Evolutionary conservation across 2,797 vertebrate species (phyloP).

Genomic region (Spinibarbus caldwelli): DNA sequence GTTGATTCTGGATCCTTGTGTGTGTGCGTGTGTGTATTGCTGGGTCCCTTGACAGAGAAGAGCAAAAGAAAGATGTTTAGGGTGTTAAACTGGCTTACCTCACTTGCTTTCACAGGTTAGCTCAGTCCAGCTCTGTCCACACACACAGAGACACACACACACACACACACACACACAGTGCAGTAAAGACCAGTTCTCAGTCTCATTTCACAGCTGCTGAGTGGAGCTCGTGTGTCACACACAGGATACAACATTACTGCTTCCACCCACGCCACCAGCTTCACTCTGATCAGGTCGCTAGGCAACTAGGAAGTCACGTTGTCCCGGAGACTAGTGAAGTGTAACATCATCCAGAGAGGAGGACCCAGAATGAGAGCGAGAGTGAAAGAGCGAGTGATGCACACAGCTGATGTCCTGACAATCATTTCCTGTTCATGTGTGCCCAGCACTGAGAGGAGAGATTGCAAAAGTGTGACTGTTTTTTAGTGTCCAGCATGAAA

Average conservation of each 20-base stretch:
- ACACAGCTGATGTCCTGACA: slow-evolving; percentile 39
- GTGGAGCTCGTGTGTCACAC: slow-evolving; percentile 62
- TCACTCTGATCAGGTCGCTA: slow-evolving; percentile 72
- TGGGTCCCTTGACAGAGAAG: background rate
- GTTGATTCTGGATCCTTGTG: background rate
- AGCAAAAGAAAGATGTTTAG: background rate
- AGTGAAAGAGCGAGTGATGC: slow-evolving; percentile 24
- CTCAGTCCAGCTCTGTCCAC: background rate
- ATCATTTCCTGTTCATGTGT: slow-evolving; percentile 37
- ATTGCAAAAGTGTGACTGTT: background rate
- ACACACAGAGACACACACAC: slow-evolving; percentile 1
- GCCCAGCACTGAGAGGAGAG: background rate
- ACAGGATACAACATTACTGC: slow-evolving; percentile 74
- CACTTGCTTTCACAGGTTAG: background rate
- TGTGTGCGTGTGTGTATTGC: background rate
- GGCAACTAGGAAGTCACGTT: slow-evolving; percentile 77
- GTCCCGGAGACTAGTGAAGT: slow-evolving; percentile 74
- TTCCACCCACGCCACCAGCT: slow-evolving; percentile 66
- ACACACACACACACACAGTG: background rate
- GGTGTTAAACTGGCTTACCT: background rate
- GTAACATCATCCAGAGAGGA: slow-evolving; percentile 68
- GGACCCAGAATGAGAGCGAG: slow-evolving; percentile 3
- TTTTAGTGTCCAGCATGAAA: background rate
- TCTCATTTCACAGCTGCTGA: slow-evolving; percentile 50
- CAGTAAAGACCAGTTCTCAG: slow-evolving; percentile 2